Evolutionary conservation across 2,113 vertebrate species (phyloP), one percentile per base, ranked within the genome.

Genomic region (Piaya cayana): DNA sequence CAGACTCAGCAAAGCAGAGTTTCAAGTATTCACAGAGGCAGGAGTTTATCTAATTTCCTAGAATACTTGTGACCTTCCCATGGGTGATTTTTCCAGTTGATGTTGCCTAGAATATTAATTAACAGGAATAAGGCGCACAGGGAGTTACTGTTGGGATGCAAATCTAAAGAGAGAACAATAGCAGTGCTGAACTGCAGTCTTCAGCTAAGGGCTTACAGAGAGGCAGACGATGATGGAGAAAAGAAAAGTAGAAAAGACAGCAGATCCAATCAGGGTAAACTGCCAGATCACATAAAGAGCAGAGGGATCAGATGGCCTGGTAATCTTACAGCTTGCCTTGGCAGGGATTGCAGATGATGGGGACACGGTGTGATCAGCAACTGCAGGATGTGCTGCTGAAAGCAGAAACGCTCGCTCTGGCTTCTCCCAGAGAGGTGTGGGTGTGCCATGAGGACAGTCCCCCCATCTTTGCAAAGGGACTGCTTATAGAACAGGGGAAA

Each of bases 61-160:
- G 47, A 92, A 75, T 2, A 91, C 30, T 45, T 17, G 71, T 75
- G 88, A 88, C 79, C 86, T 86, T 81, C 95, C 72, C 94, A 60
- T 9, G 69, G 85, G 93, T 88, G 88, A 39, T 45, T 65, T 86
- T 83, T 92, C 76, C 92, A 81, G 68, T 9, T 70, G 76, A 70
- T 0, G 10, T 9, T 78, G 82, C 68, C 56, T 49, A 42, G 85
- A 86, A 88, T 95, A 23, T 81, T 78, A 92, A 94, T 92, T 63
- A 94, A 29, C 15, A 59, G 70, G 45, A 92, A 42, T 8, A 13
- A 82, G 50, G 63, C 5, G 69, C 42, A 25, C 15, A 4, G 52
- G 74, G 72, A 86, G 78, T 11, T 62, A 27, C 62, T 26, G 59
- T 0, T 70, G 82, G 85, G 71, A 47, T 23, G 52, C 15, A 59